Percentiles rank a stretch among this genome's conserved stretches.
phyloP scores from a whole-genome alignment of 2,797 vertebrate species.

The Helarctos malayanus region DNA sequence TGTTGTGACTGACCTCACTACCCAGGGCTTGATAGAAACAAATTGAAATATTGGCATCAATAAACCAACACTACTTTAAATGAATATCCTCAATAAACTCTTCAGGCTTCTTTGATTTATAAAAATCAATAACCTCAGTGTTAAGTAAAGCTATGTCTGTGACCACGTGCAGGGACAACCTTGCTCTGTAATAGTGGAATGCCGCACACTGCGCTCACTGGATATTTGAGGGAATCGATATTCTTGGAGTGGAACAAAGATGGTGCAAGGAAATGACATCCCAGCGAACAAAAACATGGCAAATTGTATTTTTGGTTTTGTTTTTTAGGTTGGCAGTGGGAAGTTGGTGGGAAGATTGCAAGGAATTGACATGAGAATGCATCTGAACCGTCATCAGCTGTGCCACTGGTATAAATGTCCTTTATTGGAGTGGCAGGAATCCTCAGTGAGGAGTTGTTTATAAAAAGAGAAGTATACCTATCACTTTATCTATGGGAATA shows the following conservation, averaged over 20 bases:
- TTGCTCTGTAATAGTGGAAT: background rate
- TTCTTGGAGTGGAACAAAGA: conserved; percentile 14
- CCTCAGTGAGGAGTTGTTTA: background rate
- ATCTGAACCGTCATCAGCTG: background rate
- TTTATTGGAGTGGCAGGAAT: background rate
- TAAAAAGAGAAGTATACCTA: background rate
- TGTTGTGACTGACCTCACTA: conserved; percentile 9
- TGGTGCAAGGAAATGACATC: background rate
- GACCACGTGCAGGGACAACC: background rate
- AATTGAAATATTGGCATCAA: conserved; percentile 42
- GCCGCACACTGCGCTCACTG: background rate
- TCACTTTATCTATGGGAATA: background rate
- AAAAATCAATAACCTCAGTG: conserved; percentile 23
- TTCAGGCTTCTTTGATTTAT: conserved; percentile 27
- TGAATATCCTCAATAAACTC: conserved; percentile 28
- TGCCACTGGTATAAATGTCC: background rate
- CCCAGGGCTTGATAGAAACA: conserved; percentile 44
- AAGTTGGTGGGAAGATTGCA: no score
- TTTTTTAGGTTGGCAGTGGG: background rate
- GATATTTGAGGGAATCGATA: background rate
- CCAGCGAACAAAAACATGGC: background rate
- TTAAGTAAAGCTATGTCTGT: background rate
- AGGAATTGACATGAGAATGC: background rate
- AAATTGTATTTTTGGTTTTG: background rate
- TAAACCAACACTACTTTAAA: conserved; percentile 55